A percentile compares a stretch with the other conserved stretches of the same genome.
Evolutionary conservation across 1,140 invertebrate genomes (phyloP).

Genomic region (Cataglyphis hispanica): DNA sequence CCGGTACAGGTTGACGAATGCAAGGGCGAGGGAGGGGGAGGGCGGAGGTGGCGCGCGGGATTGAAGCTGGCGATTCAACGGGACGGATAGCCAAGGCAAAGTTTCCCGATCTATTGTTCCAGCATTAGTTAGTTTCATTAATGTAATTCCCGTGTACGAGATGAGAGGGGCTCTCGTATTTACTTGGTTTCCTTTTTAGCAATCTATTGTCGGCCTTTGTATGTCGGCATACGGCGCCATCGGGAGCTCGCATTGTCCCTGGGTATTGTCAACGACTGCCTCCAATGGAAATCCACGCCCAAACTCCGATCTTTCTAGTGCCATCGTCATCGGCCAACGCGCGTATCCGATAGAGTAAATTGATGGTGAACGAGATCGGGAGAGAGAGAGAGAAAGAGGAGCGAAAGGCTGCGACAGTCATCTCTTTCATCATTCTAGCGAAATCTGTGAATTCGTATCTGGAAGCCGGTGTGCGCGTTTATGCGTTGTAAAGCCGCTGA

Average conservation of each 20-base stretch:
- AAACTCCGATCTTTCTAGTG: constrained; percentile 55
- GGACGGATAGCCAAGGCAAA: constrained; percentile 40
- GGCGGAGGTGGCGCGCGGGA: not conserved
- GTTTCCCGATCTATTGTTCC: constrained; percentile 73
- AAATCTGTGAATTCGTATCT: constrained; percentile 54
- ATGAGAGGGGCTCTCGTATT: constrained; percentile 76
- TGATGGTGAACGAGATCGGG: constrained; percentile 52
- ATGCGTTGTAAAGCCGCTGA: constrained; percentile 21
- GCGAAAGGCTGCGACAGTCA: constrained; percentile 60
- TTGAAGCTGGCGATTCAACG: constrained; percentile 36
- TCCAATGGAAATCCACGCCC: constrained; percentile 61
- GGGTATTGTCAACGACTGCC: constrained; percentile 71
- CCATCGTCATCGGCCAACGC: constrained; percentile 58
- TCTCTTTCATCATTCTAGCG: constrained; percentile 54
- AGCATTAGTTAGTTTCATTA: constrained; percentile 79
- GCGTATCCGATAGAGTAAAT: constrained; percentile 60
- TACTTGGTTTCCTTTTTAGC: constrained; percentile 80
- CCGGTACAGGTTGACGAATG: constrained; percentile 47
- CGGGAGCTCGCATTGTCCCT: constrained; percentile 69
- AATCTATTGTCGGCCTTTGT: constrained; percentile 80
- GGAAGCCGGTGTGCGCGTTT: constrained; percentile 10
- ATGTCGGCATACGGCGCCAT: constrained; percentile 58
- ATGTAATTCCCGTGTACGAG: constrained; percentile 78
- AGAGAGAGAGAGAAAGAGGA: not conserved
- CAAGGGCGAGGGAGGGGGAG: not conserved